phyloP scores from a whole-genome alignment of 2,113 vertebrate species.

The Alligator sinensis region DNA sequence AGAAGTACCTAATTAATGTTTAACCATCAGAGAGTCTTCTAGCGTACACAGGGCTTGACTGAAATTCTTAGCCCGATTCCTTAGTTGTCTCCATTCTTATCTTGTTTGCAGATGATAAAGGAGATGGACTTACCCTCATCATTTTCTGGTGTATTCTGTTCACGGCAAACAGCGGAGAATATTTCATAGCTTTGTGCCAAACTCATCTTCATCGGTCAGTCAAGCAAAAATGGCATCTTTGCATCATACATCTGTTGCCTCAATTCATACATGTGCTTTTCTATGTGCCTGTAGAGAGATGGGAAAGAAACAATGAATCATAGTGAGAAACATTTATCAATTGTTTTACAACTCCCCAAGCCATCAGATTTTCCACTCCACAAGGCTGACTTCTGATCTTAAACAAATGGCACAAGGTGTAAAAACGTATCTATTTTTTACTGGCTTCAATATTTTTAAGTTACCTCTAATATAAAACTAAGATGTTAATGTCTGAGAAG shows the following conservation, averaged over 20 bases:
- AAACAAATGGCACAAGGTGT: constrained; percentile 47
- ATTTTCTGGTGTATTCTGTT: constrained; percentile 42
- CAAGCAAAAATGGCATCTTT: not conserved
- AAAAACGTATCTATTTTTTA: constrained; percentile 46
- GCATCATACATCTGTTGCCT: not conserved
- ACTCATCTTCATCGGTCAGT: not conserved
- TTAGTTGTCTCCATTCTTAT: constrained; percentile 61
- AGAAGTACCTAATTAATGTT: not conserved
- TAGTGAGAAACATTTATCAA: constrained; percentile 35
- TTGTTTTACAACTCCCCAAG: constrained; percentile 26
- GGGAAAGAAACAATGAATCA: not conserved
- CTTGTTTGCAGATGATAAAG: constrained; percentile 58
- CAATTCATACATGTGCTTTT: not conserved
- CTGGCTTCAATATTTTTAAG: not conserved
- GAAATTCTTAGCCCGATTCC: not conserved
- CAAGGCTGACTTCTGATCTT: constrained; percentile 35
- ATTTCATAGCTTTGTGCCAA: not conserved
- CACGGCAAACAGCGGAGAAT: constrained; percentile 14
- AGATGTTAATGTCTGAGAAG: not conserved
- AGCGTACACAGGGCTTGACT: not conserved
- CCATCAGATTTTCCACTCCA: constrained; percentile 16
- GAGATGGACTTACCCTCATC: not conserved
- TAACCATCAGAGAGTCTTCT: not conserved
- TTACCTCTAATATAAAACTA: not conserved
- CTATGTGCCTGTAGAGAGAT: not conserved